A percentile compares a stretch with the other conserved stretches of the same genome.
Evolutionary conservation across 2,888 invertebrate species (phyloP).

Genomic region (Stictocephala bisonia): DNA sequence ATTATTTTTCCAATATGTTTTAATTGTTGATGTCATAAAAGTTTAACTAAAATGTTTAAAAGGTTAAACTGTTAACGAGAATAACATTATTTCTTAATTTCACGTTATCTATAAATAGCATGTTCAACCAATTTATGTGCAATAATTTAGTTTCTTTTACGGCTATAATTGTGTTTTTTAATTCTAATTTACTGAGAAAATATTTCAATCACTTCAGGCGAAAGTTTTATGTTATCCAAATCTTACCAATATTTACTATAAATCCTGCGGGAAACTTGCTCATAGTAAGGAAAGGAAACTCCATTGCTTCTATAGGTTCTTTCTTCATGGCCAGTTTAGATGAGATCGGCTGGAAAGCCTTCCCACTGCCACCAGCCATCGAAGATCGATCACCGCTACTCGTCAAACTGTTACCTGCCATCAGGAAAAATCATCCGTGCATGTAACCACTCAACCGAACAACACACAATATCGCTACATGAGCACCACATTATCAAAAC

Average conservation of each 20-base stretch:
- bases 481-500: background rate
- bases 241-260: conserved; percentile 84
- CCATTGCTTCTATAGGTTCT: conserved; percentile 65
- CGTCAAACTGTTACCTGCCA: conserved; percentile 80
- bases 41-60: too few relatives aligned
- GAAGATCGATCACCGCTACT: conserved; percentile 74
- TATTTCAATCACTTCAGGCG: too few relatives aligned
- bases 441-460: background rate
- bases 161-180: too few relatives aligned
- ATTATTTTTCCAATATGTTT: too few relatives aligned
- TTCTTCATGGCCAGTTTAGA: conserved; percentile 47
- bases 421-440: too few relatives aligned
- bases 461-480: background rate
- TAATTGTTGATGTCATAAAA: too few relatives aligned
- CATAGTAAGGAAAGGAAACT: conserved; percentile 96
- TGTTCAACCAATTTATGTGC: too few relatives aligned
- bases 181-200: too few relatives aligned
- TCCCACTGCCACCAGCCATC: conserved; percentile 65
- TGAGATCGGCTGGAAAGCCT: conserved; percentile 51
- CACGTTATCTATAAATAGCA: too few relatives aligned
- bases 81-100: too few relatives aligned
- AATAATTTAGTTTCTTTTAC: too few relatives aligned
- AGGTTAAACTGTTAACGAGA: too few relatives aligned
- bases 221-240: background rate
- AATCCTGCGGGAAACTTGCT: conserved; percentile 90